Evolutionary conservation across 2,888 invertebrate species (phyloP).

Genomic region (Tipula vernalis): DNA sequence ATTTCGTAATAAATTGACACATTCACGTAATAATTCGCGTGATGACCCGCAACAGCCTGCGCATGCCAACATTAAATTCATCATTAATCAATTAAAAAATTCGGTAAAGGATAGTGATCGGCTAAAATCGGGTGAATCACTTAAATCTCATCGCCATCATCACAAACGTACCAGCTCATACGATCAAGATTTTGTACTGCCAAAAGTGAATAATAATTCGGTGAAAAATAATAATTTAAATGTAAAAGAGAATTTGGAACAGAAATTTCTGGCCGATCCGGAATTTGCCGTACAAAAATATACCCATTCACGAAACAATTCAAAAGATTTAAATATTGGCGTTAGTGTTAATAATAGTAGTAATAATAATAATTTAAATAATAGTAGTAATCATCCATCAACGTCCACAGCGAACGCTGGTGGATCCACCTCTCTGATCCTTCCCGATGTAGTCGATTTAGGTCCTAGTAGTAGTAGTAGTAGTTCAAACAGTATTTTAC

Average conservation of each 20-base stretch:
- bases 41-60: constrained; percentile 28
- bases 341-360: background rate
- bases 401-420: background rate
- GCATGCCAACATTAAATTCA: constrained; percentile 30
- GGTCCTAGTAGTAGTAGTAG: background rate
- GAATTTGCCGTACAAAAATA: constrained; percentile 17
- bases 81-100: constrained; percentile 32
- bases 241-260: constrained; percentile 25
- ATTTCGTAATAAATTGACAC: constrained; percentile 25
- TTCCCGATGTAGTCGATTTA: background rate
- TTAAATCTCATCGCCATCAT: constrained; percentile 21
- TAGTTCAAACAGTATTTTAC: constrained; percentile 26
- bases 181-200: constrained; percentile 28
- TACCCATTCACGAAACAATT: constrained; percentile 41
- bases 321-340: constrained; percentile 27
- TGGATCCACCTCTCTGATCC: background rate
- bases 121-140: background rate
- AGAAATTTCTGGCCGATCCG: background rate
- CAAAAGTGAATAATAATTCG: constrained; percentile 21
- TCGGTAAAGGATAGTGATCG: background rate
- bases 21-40: constrained; percentile 36
- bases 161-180: constrained; percentile 36
- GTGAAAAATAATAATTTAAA: constrained; percentile 23
- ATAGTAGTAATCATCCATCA: constrained; percentile 16
- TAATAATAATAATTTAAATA: constrained; percentile 6